These are phyloP conservation scores for Luscinia megarhynchos DNA, from an alignment of 2,797 vertebrate genomes.

Conservation along the genomic window DNA sequence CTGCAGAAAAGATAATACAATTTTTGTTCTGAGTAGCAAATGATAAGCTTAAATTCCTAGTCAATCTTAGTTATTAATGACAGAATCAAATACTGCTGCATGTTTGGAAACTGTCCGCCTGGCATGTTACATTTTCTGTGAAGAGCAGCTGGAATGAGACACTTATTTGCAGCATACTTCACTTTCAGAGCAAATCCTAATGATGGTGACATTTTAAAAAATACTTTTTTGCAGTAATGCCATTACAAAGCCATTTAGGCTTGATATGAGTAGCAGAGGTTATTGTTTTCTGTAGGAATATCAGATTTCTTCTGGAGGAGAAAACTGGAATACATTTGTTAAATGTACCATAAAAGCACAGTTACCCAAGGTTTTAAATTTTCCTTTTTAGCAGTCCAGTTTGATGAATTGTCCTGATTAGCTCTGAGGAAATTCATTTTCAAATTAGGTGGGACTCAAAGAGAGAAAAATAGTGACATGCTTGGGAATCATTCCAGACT, in stretches of 20 bases:
- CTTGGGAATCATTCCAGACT: background rate
- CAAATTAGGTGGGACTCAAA: constrained; percentile 12
- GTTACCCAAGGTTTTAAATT: constrained; percentile 30
- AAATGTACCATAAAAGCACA: constrained; percentile 47
- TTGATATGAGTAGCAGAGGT: background rate
- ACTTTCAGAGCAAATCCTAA: constrained; percentile 22
- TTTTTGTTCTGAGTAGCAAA: background rate
- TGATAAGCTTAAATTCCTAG: background rate
- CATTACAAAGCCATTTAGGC: background rate
- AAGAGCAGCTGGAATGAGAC: background rate
- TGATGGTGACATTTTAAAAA: constrained; percentile 1
- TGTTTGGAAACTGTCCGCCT: background rate
- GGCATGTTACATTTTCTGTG: constrained; percentile 1
- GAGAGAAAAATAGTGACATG: background rate
- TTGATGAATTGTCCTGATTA: constrained; percentile 44
- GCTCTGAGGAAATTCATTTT: background rate
- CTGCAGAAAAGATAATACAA: background rate
- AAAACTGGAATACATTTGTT: constrained; percentile 42
- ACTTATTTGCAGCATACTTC: background rate
- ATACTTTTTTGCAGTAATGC: background rate
- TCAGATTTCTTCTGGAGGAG: background rate
- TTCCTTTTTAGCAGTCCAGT: background rate
- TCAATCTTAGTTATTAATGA: constrained; percentile 19
- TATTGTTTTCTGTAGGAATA: background rate
- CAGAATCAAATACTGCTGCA: background rate